Evolutionary conservation across 2,888 invertebrate species (phyloP).

Genomic region (Heterodera filipjevi): DNA sequence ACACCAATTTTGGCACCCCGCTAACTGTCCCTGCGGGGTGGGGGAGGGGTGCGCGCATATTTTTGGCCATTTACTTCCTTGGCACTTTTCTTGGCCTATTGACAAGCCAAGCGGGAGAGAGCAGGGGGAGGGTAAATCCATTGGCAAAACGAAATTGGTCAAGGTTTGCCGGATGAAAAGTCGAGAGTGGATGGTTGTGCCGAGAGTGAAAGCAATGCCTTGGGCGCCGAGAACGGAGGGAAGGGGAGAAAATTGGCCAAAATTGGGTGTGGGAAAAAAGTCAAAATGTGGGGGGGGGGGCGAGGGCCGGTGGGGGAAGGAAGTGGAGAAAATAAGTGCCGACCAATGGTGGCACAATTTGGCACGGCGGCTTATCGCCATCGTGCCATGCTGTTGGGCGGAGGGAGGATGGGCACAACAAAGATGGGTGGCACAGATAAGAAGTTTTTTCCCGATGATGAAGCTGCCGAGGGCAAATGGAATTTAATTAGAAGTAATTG

Average conservation of each 20-base stretch:
- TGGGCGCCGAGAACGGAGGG: too few species aligned
- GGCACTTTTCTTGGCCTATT: too few species aligned
- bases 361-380: neutral
- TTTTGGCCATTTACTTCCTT: too few species aligned
- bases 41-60: neutral
- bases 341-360: neutral
- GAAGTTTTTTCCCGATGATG: neutral
- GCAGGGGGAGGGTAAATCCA: too few species aligned
- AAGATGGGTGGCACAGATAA: neutral
- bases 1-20: too few species aligned
- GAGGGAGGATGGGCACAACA: neutral
- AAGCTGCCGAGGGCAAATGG: neutral
- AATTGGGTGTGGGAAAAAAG: neutral
- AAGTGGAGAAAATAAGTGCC: too few species aligned
- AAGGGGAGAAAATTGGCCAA: neutral
- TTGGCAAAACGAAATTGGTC: too few species aligned
- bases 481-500: neutral
- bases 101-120: too few species aligned
- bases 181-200: too few species aligned
- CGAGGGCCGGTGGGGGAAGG: neutral
- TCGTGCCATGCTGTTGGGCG: neutral
- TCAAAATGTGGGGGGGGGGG: too few species aligned
- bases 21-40: neutral
- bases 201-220: too few species aligned
- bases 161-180: too few species aligned